These are phyloP conservation scores for Craniophora ligustri DNA, from an alignment of 2,888 invertebrate genomes.

Conservation along the genomic window DNA sequence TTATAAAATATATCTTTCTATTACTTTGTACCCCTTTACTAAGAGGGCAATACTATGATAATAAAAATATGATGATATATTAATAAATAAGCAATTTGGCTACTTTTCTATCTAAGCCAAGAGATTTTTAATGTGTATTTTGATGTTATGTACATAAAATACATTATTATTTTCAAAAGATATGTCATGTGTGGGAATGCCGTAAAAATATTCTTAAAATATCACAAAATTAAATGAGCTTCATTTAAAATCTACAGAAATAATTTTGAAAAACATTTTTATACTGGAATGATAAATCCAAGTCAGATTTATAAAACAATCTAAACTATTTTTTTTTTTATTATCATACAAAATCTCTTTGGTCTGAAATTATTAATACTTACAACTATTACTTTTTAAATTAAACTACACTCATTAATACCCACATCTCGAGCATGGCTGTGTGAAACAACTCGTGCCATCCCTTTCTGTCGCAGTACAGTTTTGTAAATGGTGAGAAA, in stretches of 20 bases:
- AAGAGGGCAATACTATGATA: not conserved
- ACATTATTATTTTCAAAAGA: not conserved
- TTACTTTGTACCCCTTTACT: not conserved
- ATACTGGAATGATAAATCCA: too few relatives aligned
- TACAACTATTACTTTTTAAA: not conserved
- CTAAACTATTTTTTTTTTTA: not conserved
- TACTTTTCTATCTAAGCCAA: not conserved
- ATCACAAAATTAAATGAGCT: constrained; percentile 40
- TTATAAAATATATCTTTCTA: constrained; percentile 17
- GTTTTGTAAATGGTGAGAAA: too few relatives aligned
- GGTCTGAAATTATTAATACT: constrained; percentile 55
- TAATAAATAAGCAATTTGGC: not conserved
- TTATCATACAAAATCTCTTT: constrained; percentile 51
- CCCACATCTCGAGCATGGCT: too few relatives aligned
- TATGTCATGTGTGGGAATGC: constrained; percentile 3
- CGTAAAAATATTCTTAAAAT: constrained; percentile 25
- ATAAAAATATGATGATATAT: too few relatives aligned
- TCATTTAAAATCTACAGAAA: constrained; percentile 7
- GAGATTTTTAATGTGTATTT: not conserved
- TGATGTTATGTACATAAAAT: not conserved
- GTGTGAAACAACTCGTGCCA: too few relatives aligned
- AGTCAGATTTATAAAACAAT: too few relatives aligned
- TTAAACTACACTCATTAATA: too few relatives aligned
- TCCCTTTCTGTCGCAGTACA: too few relatives aligned
- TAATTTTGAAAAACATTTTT: not conserved